Evolutionary conservation across 2,113 vertebrate genomes (phyloP).

Genomic region (Neogale vison): DNA sequence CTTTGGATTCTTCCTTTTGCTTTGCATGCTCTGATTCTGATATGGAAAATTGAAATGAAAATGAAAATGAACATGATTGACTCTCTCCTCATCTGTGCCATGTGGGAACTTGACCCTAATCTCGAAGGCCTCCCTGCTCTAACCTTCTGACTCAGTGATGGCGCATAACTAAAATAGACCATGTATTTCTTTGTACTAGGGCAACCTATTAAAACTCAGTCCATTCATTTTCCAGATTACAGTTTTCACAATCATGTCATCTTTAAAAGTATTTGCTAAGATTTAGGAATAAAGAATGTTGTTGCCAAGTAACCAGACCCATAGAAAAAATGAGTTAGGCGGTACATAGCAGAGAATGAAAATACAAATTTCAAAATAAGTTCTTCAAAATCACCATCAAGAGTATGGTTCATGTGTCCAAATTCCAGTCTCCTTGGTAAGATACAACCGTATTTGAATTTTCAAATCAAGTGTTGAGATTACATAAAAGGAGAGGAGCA

Average conservation of each 20-base stretch:
- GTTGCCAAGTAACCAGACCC: slow-evolving; percentile 64
- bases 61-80: background rate
- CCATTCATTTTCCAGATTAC: slow-evolving; percentile 48
- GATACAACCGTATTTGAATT: background rate
- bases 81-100: background rate
- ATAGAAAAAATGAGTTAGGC: slow-evolving; percentile 50
- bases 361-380: slow-evolving; percentile 56
- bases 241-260: slow-evolving; percentile 22
- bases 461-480: slow-evolving; percentile 17
- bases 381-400: background rate
- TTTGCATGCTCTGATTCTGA: background rate
- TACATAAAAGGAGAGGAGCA: background rate
- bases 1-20: background rate
- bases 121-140: background rate
- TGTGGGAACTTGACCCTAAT: background rate
- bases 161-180: background rate
- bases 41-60: background rate
- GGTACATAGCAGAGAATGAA: slow-evolving; percentile 35
- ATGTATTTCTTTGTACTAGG: background rate
- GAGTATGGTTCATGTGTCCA: background rate
- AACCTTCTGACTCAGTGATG: background rate
- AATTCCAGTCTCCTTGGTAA: slow-evolving; percentile 36
- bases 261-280: slow-evolving; percentile 55
- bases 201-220: background rate
- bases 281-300: slow-evolving; percentile 34